A percentile compares a stretch with the other conserved stretches of the same genome.
Conservation (phyloP, 2,888 invertebrate species). For the Mesopsocus fuscifrons region DNA sequence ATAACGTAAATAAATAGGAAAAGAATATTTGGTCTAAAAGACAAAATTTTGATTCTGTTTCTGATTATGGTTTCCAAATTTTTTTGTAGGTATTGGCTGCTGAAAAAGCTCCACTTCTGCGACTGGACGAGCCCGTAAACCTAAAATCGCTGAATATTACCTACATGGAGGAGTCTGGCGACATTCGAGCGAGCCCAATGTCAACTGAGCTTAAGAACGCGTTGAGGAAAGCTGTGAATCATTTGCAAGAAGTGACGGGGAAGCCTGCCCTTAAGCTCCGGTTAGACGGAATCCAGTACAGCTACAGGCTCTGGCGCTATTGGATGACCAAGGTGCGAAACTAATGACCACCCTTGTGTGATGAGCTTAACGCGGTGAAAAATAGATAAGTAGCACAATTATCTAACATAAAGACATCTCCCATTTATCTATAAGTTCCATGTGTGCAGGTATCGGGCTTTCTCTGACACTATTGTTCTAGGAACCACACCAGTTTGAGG, state of each 20-base stretch:
- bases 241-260: conserved; percentile 24
- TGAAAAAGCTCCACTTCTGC: conserved; percentile 30
- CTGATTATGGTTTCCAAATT: too few relatives aligned
- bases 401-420: too few relatives aligned
- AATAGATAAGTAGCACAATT: conserved; percentile 3
- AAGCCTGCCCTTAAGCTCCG: conserved; percentile 22
- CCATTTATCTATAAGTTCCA: too few relatives aligned
- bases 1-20: too few relatives aligned
- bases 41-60: too few relatives aligned
- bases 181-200: conserved; percentile 51
- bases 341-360: conserved; percentile 21
- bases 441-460: too few relatives aligned
- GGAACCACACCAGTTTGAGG: conserved; percentile 21
- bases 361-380: background rate
- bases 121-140: conserved; percentile 39
- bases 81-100: conserved; percentile 26
- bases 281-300: conserved; percentile 31
- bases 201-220: conserved; percentile 41
- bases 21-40: too few relatives aligned
- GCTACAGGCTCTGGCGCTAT: conserved; percentile 50
- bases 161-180: conserved; percentile 58
- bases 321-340: conserved; percentile 47
- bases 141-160: conserved; percentile 48
- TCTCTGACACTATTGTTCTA: too few relatives aligned
- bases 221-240: conserved; percentile 33